phyloP scores from a whole-genome alignment of 2,888 invertebrate genomes.

The Tetranychus truncatus region DNA sequence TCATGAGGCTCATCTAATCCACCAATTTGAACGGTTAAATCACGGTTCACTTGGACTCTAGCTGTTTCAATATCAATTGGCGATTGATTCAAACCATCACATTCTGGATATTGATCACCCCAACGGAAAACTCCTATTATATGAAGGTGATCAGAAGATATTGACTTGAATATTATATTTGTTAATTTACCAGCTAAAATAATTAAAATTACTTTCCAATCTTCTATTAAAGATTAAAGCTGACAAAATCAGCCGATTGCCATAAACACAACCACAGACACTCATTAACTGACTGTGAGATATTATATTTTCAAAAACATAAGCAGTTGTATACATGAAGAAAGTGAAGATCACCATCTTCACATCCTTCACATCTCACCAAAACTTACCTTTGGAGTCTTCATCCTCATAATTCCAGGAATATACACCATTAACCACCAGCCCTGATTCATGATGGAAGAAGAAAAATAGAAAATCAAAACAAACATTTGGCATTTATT shows the following conservation, averaged over 20 bases:
- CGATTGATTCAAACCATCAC: not conserved
- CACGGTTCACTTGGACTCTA: not conserved
- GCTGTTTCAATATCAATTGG: constrained; percentile 4
- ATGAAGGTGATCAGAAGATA: not conserved
- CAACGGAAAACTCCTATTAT: not conserved
- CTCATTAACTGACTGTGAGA: too few relatives aligned
- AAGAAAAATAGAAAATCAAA: not conserved
- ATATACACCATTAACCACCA: not conserved
- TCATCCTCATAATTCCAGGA: not conserved
- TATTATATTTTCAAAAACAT: too few relatives aligned
- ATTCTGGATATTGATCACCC: not conserved
- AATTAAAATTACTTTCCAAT: not conserved
- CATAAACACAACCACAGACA: too few relatives aligned
- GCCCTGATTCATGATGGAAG: not conserved
- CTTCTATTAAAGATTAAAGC: too few relatives aligned
- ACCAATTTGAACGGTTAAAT: not conserved
- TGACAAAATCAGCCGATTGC: too few relatives aligned
- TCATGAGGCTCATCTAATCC: not conserved
- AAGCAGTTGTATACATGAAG: too few relatives aligned
- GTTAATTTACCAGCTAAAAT: not conserved
- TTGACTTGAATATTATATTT: not conserved
- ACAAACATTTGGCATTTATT: not conserved
- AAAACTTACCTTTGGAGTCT: not conserved
- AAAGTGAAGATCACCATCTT: too few relatives aligned
- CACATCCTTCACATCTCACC: too few relatives aligned